Evolutionary conservation across 53 echinoderm and acorn worm genomes (phyloP).

Genomic region (Holothuria scabra): DNA sequence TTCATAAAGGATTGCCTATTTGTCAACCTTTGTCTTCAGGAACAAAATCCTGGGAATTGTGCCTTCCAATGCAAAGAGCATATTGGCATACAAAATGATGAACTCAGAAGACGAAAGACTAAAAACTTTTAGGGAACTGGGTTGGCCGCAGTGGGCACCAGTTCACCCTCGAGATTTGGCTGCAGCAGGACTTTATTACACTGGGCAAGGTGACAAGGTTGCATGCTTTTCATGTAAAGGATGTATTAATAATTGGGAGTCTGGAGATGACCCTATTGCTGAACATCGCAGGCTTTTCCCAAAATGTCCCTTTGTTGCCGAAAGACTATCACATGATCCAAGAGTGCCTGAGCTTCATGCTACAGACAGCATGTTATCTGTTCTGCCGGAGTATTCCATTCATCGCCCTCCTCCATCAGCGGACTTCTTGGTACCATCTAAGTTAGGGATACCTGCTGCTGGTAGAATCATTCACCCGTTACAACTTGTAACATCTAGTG

Average conservation of each 20-base stretch:
- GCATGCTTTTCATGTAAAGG: slow-evolving; percentile 33
- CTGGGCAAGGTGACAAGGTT: slow-evolving; percentile 29
- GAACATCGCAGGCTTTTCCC: slow-evolving; percentile 32
- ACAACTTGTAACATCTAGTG: slow-evolving; percentile 5
- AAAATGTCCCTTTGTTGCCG: slow-evolving; percentile 22
- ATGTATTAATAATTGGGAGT: slow-evolving; percentile 37
- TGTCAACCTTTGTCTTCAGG: too few relatives aligned
- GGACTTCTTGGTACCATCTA: background rate
- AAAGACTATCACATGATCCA: background rate
- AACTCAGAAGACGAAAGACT: slow-evolving; percentile 20
- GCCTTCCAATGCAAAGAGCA: too few relatives aligned
- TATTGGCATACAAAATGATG: background rate
- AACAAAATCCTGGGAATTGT: too few relatives aligned
- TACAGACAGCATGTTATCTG: slow-evolving; percentile 30
- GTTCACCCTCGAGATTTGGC: slow-evolving; percentile 26
- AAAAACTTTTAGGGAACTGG: background rate
- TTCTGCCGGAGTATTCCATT: slow-evolving; percentile 1
- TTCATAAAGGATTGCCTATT: too few relatives aligned
- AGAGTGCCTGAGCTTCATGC: background rate
- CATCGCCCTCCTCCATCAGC: background rate
- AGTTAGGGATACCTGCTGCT: slow-evolving; percentile 29
- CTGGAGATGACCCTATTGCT: background rate
- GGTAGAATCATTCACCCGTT: slow-evolving; percentile 38
- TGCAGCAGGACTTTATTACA: slow-evolving; percentile 34
- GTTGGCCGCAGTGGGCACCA: slow-evolving; percentile 19